Base-by-base conservation (phyloP, 2,113 vertebrate genomes). In the Manacus vitellinus region DNA sequence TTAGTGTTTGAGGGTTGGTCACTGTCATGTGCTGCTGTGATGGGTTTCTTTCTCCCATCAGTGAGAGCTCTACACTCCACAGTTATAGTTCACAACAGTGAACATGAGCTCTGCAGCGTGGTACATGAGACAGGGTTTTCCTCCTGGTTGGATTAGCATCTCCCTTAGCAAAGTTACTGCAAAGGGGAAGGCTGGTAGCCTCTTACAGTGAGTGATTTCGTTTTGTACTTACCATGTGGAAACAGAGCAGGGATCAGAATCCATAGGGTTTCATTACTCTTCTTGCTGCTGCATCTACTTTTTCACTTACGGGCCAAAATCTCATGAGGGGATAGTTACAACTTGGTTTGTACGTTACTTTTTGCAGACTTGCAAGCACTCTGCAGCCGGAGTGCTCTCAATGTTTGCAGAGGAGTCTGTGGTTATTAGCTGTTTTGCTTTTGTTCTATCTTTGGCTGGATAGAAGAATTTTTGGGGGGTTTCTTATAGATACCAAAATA, bases 11-110 rank as follows among this genome's bases (percentile, higher is more conserved):
- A 39, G 31, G 21, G 18, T 4, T 58, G 65, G 24, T n/a, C 31
- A 20, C 9, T 3, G 58, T 10, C 24, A 15, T 0, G 0, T 18
- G 14, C 12, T 83, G 44, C 37, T 0, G 0, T 27, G 24, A 56
- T 33, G 13, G 31, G 12, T 74, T 87, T 73, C 28, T 44, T 86
- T 49, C 76, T 92, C 33, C 37, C 0, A 0, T 23, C 8, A 54
- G 31, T 5, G 5, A 72, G 58, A 83, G 8, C 28, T 85, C 39
- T 43, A 25, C 1, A 4, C 30, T 55, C 14, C 5, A 20, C 43
- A 18, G 39, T 12, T 41, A 41, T 41, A 41, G 39, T 41, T 41
- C 5, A 20, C 43, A 18, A 41, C 39, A 41, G 46, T 2, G 8
- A 71, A 19, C 1, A 0, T 9, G 39, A 75, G 39, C 23, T 89